A percentile compares a stretch with the other conserved stretches of the same genome.
These are phyloP conservation scores for Orientallactaga bullata DNA, from an alignment of 2,113 vertebrate genomes.

Conservation along the genomic window DNA sequence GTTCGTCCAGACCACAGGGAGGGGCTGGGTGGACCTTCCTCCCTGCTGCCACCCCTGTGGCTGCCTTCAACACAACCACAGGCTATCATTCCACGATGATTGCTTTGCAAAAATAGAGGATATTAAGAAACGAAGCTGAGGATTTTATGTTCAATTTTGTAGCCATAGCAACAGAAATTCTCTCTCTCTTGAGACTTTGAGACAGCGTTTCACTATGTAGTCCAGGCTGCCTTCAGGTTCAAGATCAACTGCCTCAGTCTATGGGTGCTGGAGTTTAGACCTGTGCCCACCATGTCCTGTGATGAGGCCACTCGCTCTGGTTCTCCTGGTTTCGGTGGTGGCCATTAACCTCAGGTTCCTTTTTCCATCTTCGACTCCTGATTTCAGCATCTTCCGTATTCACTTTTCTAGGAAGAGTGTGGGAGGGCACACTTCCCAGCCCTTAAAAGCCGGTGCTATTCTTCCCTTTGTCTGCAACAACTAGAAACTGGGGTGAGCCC, in stretches of 20 bases:
- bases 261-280: not conserved
- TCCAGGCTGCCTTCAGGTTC: not conserved
- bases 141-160: not conserved
- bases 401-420: not conserved
- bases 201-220: not conserved
- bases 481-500: not conserved
- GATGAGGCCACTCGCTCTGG: not conserved
- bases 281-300: not conserved
- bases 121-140: fast-evolving
- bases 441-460: not conserved
- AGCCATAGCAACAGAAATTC: not conserved
- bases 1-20: not conserved
- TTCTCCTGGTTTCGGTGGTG: fast-evolving
- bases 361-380: not conserved
- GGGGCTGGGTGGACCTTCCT: not conserved
- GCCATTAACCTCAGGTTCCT: too few species aligned
- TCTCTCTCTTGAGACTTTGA: not conserved
- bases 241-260: not conserved
- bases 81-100: too few species aligned
- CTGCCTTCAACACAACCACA: not conserved
- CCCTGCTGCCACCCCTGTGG: fast-evolving
- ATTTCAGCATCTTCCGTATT: not conserved
- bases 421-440: not conserved
- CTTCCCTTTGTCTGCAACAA: not conserved
- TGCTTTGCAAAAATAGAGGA: not conserved